phyloP scores from a whole-genome alignment of 37 sponge, comb jelly and placozoan genomes.

The Cliona cf. orientalis region DNA sequence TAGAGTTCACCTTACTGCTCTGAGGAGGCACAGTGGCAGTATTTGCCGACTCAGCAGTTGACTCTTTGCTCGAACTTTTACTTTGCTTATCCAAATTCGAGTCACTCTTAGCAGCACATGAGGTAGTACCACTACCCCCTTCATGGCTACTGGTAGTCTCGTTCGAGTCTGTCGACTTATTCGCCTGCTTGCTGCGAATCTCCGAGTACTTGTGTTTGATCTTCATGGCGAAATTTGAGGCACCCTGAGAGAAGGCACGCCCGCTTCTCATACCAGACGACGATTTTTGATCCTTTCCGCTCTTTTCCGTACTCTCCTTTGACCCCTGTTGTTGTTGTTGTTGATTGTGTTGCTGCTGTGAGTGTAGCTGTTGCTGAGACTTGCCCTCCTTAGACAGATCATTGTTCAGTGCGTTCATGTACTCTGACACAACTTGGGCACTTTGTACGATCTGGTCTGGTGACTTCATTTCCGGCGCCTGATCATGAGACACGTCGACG shows the following conservation, averaged over 20 bases:
- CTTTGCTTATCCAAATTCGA: too few relatives aligned
- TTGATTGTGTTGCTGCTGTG: background rate
- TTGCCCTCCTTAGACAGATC: background rate
- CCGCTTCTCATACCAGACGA: background rate
- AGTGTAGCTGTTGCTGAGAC: background rate
- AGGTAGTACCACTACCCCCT: too few relatives aligned
- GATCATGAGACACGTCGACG: background rate
- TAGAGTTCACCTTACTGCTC: slow-evolving; percentile 4
- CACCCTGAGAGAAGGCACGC: background rate
- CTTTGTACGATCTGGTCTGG: slow-evolving; percentile 12
- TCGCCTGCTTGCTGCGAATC: slow-evolving; percentile 9
- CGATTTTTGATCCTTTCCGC: background rate
- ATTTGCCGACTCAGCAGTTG: too few relatives aligned
- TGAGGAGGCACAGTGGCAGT: too few relatives aligned
- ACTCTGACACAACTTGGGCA: slow-evolving; percentile 2
- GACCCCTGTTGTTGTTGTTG: background rate
- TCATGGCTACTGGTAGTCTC: slow-evolving; percentile 38
- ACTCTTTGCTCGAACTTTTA: too few relatives aligned
- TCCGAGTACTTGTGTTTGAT: slow-evolving; percentile 19
- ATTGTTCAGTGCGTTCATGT: slow-evolving; percentile 6
- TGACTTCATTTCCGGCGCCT: background rate
- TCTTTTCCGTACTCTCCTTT: slow-evolving; percentile 2
- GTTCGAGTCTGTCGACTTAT: slow-evolving; percentile 40
- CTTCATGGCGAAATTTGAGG: background rate
- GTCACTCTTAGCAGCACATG: too few relatives aligned